Conservation (phyloP, 1,140 invertebrate species). For the Zaprionus ghesquierei region DNA sequence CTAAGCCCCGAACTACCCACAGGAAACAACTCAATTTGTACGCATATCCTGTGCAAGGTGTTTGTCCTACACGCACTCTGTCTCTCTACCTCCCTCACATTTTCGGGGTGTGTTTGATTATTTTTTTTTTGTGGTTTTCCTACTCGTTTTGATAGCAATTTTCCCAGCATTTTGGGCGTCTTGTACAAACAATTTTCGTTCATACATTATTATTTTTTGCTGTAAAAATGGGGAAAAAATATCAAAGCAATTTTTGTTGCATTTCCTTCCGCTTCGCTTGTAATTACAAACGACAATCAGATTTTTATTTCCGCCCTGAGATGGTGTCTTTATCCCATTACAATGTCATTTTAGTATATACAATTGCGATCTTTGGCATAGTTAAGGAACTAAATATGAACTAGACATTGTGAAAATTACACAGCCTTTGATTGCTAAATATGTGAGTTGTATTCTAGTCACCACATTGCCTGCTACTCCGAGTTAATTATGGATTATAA, state of each 20-base stretch:
- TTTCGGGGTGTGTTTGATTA: slow-evolving; percentile 1
- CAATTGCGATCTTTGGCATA: neutral
- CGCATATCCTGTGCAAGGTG: slow-evolving; percentile 62
- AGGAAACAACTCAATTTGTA: slow-evolving; percentile 76
- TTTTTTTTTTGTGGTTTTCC: slow-evolving; percentile 68
- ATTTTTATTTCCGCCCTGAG: neutral
- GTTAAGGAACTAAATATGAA: neutral
- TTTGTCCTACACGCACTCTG: slow-evolving; percentile 1
- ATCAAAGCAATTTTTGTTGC: slow-evolving; percentile 20
- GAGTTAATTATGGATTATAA: too few species aligned
- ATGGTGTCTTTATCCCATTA: neutral
- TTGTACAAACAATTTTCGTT: slow-evolving; percentile 42
- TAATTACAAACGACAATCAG: slow-evolving; percentile 54
- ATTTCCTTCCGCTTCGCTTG: slow-evolving; percentile 73
- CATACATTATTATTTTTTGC: slow-evolving; percentile 23
- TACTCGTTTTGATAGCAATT: slow-evolving; percentile 33
- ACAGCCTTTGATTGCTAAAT: too few species aligned
- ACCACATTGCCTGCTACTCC: too few species aligned
- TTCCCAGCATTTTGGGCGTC: slow-evolving; percentile 11
- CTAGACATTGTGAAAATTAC: too few species aligned
- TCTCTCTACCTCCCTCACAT: neutral
- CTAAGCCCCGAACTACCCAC: slow-evolving; percentile 18
- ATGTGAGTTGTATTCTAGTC: too few species aligned
- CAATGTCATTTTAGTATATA: neutral
- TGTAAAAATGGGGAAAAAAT: neutral